phyloP scores from a whole-genome alignment of 2,888 invertebrate species.

The Myopa testacea region DNA sequence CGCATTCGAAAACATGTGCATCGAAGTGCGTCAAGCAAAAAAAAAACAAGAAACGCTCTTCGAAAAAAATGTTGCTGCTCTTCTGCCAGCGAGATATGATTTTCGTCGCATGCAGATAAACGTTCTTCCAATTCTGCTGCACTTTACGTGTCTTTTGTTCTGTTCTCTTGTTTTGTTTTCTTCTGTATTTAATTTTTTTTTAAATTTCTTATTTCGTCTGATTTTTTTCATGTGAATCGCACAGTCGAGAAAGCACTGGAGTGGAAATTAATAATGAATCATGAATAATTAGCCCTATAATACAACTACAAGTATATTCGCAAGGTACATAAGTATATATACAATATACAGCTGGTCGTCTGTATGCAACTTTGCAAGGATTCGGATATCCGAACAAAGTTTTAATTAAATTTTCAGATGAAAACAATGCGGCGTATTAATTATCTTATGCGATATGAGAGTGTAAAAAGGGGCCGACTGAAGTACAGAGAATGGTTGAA shows the following conservation, averaged over 20 bases:
- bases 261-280: neutral
- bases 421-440: neutral
- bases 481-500: too few species aligned
- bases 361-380: too few species aligned
- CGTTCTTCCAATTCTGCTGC: neutral
- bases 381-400: neutral
- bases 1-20: too few species aligned
- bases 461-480: neutral
- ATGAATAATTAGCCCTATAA: constrained; percentile 15
- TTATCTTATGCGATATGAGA: constrained; percentile 7
- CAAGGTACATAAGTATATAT: too few species aligned
- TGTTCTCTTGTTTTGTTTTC: neutral
- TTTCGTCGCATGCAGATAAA: constrained; percentile 6
- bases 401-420: constrained; percentile 28
- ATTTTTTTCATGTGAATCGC: too few species aligned
- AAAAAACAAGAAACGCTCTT: neutral
- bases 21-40: neutral
- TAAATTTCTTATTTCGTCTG: neutral
- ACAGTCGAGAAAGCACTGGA: neutral
- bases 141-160: neutral
- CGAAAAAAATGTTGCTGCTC: neutral
- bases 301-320: too few species aligned
- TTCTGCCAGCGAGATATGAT: constrained; percentile 5
- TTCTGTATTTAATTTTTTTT: neutral
- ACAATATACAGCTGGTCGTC: too few species aligned